A percentile compares a stretch with the other conserved stretches of the same genome.
Conservation (phyloP, 2,888 invertebrate genomes). For the Galerucella calmariensis region DNA sequence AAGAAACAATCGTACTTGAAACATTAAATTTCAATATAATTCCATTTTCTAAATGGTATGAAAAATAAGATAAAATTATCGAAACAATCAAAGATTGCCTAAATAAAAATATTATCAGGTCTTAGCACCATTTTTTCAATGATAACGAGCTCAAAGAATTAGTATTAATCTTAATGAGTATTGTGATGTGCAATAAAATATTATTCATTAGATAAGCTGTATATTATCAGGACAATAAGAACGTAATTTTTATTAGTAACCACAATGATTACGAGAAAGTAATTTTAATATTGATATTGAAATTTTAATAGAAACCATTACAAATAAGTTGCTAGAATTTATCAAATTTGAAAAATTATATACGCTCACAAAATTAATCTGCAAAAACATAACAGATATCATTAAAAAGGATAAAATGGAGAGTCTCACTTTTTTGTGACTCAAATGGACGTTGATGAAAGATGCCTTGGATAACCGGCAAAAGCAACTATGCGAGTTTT, state of each 20-base stretch:
- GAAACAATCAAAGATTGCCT: constrained; percentile 2
- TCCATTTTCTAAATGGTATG: background rate
- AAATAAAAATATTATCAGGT: constrained; percentile 15
- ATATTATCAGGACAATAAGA: background rate
- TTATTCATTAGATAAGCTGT: constrained; percentile 4
- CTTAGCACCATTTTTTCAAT: constrained; percentile 9
- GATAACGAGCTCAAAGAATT: constrained; percentile 14
- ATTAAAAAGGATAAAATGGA: too few species aligned
- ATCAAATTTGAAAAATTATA: too few species aligned
- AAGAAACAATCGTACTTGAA: too few species aligned
- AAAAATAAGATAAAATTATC: constrained; percentile 9
- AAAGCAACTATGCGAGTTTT: too few species aligned
- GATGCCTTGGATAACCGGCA: too few species aligned
- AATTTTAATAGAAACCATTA: background rate
- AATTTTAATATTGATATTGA: background rate
- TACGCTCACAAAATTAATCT: too few species aligned
- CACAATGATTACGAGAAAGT: background rate
- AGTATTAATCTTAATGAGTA: constrained; percentile 17
- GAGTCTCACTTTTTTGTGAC: too few species aligned
- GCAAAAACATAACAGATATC: too few species aligned
- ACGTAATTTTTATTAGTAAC: background rate
- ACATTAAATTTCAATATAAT: background rate
- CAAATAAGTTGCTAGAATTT: too few species aligned
- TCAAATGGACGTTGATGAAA: too few species aligned
- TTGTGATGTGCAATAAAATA: constrained; percentile 11